Base-by-base conservation (phyloP, 2,888 invertebrate genomes). In the Caenorhabditis sp. region DNA sequence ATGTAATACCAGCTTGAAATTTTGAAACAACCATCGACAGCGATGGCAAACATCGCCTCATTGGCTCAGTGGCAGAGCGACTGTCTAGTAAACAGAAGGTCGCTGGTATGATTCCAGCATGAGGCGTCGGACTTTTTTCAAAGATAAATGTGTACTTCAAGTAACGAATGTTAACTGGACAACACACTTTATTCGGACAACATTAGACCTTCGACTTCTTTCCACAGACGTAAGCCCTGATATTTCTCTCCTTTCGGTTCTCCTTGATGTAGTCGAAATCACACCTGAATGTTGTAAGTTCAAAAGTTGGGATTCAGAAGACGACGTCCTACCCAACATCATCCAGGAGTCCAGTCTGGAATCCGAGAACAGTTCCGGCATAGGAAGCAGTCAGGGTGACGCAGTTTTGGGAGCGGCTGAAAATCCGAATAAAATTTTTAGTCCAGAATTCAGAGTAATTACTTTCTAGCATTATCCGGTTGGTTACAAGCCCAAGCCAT, bases 21-120 rank as follows among this genome's bases (percentile, higher is more conserved):
- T n/a, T n/a, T n/a, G n/a, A n/a, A n/a, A n/a, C 31, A 35, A 35
- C 31, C 31, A 35, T 35, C 31, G 8, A 8, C 31, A 35, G 51
- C n/a, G n/a, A n/a, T n/a, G n/a, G n/a, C n/a, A n/a, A n/a, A n/a
- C n/a, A n/a, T n/a, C 87, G 89, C 90, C 89, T 90, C 87, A 89
- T 90, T 90, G 89, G 90, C 90, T 90, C 89, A 90, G 90, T 87
- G 90, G 90, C 89, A 90, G 89, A 89, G 90, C 90, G 90, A 90
- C 90, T 90, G 90, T 90, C 90, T 90, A 89, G 89, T 90, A 90
- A 90, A 90, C 90, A 56, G 56, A 58, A 68, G 54, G 68, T 68
- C 44, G 54, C 44, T 54, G 54, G 68, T 54, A 6, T 8, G 31
- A 35, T 35, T 35, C 31, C n/a, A n/a, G n/a, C n/a, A n/a, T n/a